Base-by-base conservation (phyloP, 2,888 invertebrate species). In the Cactoblastis cactorum region DNA sequence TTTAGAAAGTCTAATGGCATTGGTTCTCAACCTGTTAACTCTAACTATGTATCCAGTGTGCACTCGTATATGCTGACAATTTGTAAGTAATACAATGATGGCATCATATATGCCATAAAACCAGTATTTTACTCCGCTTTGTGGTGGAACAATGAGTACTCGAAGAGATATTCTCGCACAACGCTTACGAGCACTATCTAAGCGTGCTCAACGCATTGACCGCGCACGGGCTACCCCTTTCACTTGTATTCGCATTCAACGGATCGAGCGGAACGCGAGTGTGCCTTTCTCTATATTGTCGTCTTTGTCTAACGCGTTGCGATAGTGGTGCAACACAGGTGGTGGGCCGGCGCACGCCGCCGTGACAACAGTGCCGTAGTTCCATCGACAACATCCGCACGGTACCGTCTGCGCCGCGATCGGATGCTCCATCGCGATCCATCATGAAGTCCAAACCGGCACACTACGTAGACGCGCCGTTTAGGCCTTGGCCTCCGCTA, bases 401-500 rank as follows among this genome's bases (percentile, higher is more conserved):
- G 83, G 83, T 76, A 80, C 80, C 74, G 77, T 73, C 69, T 65
- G 62, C 75, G 71, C 71, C 69, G 80, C 80, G 83, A 72, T 79
- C 79, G 78, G 80, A 81, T 85, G 84, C 73, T 68, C 74, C 71
- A 73, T 72, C 78, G 92, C 71, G 92, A 92, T 80, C 83, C 91
- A 67, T 92, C 75, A 90, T 94, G 77, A 93, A 93, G 89, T 93
- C 93, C 74, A 92, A 91, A 80, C 91, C 85, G 69, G 81, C 83
- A 70, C 92, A 88, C 62, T 84, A 83, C 77, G 74, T 81, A 57
- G 89, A 90, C 67, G 77, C 83, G 64, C 85, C 88, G 74, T 88
- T 88, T 67, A 90, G 93, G 62, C 92, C 93, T 54, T 94, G 94
- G 93, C 92, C 93, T 38, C 92, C 92, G 68, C 86, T 93, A 71